A percentile compares a stretch with the other conserved stretches of the same genome.
phyloP scores from a whole-genome alignment of 2,888 invertebrate genomes.

The Agrotis segetum region DNA sequence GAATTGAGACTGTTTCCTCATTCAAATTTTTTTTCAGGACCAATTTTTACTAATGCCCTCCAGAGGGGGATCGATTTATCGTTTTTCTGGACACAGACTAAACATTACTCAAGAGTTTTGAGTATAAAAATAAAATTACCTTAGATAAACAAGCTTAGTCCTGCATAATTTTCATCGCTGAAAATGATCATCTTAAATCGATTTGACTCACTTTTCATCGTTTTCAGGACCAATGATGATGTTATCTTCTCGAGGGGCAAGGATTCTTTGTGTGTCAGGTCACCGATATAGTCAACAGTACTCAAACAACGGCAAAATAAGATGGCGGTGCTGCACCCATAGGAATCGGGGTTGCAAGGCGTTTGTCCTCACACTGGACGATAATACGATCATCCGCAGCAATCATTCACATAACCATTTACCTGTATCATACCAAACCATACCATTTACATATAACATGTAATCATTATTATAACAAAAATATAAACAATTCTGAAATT shows the following conservation, averaged over 20 bases:
- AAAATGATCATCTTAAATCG: background rate
- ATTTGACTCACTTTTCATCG: background rate
- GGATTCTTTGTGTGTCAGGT: conserved; percentile 43
- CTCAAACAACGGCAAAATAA: conserved; percentile 54
- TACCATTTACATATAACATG: too few species aligned
- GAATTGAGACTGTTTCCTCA: too few species aligned
- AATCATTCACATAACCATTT: conserved; percentile 66
- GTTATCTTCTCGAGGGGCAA: conserved; percentile 17
- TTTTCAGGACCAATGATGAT: conserved; percentile 29
- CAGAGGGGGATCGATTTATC: too few species aligned
- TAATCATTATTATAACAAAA: background rate
- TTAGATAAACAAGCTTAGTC: too few species aligned
- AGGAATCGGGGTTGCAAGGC: conserved; percentile 67
- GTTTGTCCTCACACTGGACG: conserved; percentile 65
- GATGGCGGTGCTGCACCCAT: conserved; percentile 71
- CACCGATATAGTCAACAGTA: conserved; percentile 72
- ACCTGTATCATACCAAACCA: too few species aligned
- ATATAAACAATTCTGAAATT: background rate
- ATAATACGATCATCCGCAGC: conserved; percentile 60
- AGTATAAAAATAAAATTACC: too few species aligned
- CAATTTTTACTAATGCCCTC: too few species aligned
- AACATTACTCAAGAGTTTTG: too few species aligned
- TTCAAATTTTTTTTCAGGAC: too few species aligned
- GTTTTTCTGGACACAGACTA: too few species aligned
- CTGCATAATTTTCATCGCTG: too few species aligned